phyloP scores from a whole-genome alignment of 2,797 vertebrate genomes.

The Hyperoplus lanceolatus region DNA sequence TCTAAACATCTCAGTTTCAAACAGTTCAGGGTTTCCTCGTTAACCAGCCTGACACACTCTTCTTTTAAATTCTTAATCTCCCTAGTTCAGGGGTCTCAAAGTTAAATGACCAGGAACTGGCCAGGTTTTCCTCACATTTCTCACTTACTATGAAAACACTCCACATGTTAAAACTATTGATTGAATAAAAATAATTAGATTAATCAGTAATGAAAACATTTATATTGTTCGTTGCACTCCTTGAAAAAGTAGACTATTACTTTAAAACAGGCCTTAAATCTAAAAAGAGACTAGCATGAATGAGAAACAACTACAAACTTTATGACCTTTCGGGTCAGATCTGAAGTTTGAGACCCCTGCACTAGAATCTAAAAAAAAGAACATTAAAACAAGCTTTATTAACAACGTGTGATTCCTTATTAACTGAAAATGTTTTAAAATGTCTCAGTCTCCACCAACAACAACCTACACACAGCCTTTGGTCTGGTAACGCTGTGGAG shows the following conservation, averaged over 20 bases:
- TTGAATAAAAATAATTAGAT: background rate
- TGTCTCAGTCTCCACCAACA: constrained; percentile 26
- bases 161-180: too few relatives aligned
- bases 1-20: background rate
- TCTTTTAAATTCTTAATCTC: constrained; percentile 13
- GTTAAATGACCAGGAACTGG: background rate
- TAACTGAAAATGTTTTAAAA: constrained; percentile 6
- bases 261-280: background rate
- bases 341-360: constrained; percentile 23
- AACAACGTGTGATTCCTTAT: constrained; percentile 5
- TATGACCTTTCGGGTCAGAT: background rate
- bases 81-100: constrained; percentile 34
- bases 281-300: background rate
- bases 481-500: constrained; percentile 71
- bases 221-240: background rate
- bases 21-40: background rate
- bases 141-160: background rate
- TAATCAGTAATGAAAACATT: background rate
- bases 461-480: constrained; percentile 65
- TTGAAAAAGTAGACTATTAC: constrained; percentile 2
- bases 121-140: background rate
- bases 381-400: background rate
- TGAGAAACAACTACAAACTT: background rate
- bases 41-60: background rate
- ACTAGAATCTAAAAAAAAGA: constrained; percentile 5